Evolutionary conservation across 2,888 invertebrate species (phyloP), one percentile per base, ranked within the genome.

Genomic region (Hirtodrosophila histrioides): DNA sequence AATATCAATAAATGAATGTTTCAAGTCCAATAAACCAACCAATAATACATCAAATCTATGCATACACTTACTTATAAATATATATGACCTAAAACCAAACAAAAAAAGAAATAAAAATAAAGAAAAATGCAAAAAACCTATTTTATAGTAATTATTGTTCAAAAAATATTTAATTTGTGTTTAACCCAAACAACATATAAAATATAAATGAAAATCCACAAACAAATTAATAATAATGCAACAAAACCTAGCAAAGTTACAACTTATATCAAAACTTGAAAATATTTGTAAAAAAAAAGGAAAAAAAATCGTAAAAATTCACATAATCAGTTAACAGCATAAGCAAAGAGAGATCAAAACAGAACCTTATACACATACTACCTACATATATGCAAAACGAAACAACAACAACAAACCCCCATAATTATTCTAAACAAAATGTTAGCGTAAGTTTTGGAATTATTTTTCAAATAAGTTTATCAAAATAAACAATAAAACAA

Each of bases 381-480:
- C 40, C 63, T 54, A 31, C 41, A 50, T 35, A 44, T 65, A 58
- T 53, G 39, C 58, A 70, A 66, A 66, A 29, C 37, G 37, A 44
- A 76, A 65, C 45, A 69, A 71, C 73, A 58, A 71, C n/a, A n/a
- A n/a, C n/a, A n/a, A n/a, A n/a, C n/a, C 48, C 36, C 69, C 68
- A 65, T 39, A 74, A 69, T 75, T 85, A 81, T 55, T 67, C 50
- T 56, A 44, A 80, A 73, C 46, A 73, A 71, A 83, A 81, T 87
- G 82, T 87, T 83, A 83, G 82, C 66, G 55, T 87, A 87, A 83
- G 82, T 75, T 73, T 81, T 81, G 58, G 50, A 83, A 70, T 85
- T 73, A 72, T 69, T 77, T 79, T 68, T 75, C 68, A 70, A 65
- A 70, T 73, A 73, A 69, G 75, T 57, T 68, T 67, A 67, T 61